These are phyloP conservation scores for Drosophila nannoptera DNA, from an alignment of 1,140 invertebrate species.

Conservation along the genomic window DNA sequence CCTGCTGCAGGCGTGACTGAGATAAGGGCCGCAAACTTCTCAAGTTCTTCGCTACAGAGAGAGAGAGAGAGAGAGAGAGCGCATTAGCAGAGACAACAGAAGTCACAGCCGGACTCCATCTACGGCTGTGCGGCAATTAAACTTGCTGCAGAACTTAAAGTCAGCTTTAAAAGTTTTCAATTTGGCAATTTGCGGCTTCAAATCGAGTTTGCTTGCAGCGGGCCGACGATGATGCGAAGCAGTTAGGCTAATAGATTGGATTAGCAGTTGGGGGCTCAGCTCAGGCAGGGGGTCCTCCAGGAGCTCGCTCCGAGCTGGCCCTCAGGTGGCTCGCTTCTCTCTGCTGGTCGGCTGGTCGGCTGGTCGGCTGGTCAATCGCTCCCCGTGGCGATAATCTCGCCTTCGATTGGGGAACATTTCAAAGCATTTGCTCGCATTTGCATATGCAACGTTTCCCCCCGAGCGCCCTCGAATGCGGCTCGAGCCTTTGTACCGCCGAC, in stretches of 20 bases:
- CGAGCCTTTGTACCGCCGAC: slow-evolving; percentile 19
- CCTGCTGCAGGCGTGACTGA: slow-evolving; percentile 18
- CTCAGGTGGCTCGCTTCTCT: too few relatives aligned
- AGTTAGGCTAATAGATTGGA: too few relatives aligned
- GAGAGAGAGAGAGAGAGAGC: neutral
- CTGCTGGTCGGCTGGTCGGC: too few relatives aligned
- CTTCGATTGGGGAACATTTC: slow-evolving; percentile 13
- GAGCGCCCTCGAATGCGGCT: neutral
- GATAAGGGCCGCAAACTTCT: slow-evolving; percentile 39
- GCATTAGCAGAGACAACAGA: slow-evolving; percentile 21
- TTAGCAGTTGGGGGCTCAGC: too few relatives aligned
- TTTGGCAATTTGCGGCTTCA: slow-evolving; percentile 8
- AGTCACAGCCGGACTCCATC: slow-evolving; percentile 17
- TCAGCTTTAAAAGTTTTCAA: slow-evolving; percentile 15
- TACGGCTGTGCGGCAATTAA: slow-evolving; percentile 8
- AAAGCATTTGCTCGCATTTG: slow-evolving; percentile 20
- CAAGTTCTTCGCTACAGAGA: neutral
- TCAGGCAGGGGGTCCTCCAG: too few relatives aligned
- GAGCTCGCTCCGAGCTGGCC: too few relatives aligned
- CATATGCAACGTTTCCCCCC: slow-evolving; percentile 19
- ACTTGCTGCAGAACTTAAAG: slow-evolving; percentile 5
- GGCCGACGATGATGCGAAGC: too few relatives aligned
- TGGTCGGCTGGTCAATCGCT: slow-evolving; percentile 20
- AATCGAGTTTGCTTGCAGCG: neutral
- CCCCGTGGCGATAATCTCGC: slow-evolving; percentile 10